These are phyloP conservation scores for Sciurus carolinensis DNA, from an alignment of 2,797 vertebrate species.

Conservation along the genomic window DNA sequence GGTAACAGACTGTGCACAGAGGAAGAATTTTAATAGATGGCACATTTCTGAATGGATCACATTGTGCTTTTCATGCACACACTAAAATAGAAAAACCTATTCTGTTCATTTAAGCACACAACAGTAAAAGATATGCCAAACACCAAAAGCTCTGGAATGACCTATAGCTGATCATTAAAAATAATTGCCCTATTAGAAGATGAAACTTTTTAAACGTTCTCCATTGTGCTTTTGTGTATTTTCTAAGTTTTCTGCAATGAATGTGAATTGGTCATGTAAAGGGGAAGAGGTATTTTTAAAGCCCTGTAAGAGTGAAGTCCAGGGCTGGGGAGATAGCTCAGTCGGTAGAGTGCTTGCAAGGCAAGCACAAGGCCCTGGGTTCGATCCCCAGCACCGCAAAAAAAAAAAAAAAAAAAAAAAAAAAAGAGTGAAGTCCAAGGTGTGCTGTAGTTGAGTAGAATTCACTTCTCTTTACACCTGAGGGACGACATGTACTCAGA, in stretches of 20 bases:
- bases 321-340: too few species aligned
- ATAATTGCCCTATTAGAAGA: neutral
- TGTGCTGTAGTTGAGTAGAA: neutral
- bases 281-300: neutral
- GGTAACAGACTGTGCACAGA: neutral
- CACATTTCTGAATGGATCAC: neutral
- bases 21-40: neutral
- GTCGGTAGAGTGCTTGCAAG: too few species aligned
- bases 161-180: neutral
- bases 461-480: neutral
- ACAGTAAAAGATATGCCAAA: neutral
- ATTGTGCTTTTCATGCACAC: neutral
- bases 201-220: neutral
- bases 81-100: neutral
- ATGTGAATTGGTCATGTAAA: neutral
- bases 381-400: too few species aligned
- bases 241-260: neutral
- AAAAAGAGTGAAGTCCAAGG: neutral
- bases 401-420: too few species aligned
- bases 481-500: neutral
- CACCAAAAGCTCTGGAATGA: neutral
- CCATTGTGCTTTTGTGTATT: neutral
- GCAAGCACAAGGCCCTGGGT: too few species aligned
- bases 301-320: neutral
- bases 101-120: neutral